Conservation (phyloP, 2,888 invertebrate species). For the Lypha dubia region DNA sequence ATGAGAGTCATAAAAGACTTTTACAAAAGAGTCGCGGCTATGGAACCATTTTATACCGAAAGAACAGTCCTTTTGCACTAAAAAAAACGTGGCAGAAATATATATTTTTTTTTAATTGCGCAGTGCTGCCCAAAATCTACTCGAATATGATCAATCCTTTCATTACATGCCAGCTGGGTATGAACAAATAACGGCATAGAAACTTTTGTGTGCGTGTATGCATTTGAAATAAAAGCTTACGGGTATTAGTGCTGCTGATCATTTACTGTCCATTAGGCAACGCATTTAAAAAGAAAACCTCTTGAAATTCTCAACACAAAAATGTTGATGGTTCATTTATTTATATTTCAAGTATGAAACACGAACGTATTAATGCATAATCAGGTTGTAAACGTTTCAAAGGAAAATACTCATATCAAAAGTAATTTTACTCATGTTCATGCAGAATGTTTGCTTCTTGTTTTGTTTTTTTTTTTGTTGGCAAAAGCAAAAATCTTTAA, state of each 20-base stretch:
- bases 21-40: no score
- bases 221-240: slow-evolving; percentile 28
- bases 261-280: slow-evolving; percentile 53
- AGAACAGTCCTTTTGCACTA: no score
- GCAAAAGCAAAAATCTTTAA: neutral
- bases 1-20: no score
- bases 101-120: no score
- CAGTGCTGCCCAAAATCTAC: no score
- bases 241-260: slow-evolving; percentile 49
- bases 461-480: no score
- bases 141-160: no score
- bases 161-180: no score
- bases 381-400: slow-evolving; percentile 29
- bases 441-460: neutral
- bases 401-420: neutral
- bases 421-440: neutral
- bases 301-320: slow-evolving; percentile 32
- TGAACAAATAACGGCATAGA: neutral
- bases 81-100: no score
- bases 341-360: slow-evolving; percentile 27
- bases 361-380: slow-evolving; percentile 9
- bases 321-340: slow-evolving; percentile 1
- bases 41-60: no score
- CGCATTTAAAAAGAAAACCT: slow-evolving; percentile 22
- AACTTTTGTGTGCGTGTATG: slow-evolving; percentile 9